phyloP scores from a whole-genome alignment of 2,113 vertebrate species.

The Dromas ardeola region DNA sequence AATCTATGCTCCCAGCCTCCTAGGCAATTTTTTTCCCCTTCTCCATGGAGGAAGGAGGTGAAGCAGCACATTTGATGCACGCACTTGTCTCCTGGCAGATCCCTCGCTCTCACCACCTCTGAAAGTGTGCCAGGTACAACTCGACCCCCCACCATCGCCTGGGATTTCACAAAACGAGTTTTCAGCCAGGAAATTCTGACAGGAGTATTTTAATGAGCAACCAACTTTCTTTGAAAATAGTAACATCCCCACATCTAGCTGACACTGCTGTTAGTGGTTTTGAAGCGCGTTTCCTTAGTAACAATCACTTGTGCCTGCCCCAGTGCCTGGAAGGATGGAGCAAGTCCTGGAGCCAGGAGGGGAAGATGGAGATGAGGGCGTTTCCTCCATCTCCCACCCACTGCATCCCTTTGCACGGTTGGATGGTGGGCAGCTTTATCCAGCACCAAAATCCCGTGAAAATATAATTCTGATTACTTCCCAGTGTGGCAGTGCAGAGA shows the following conservation, averaged over 20 bases:
- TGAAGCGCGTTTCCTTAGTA: background rate
- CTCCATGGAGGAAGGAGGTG: background rate
- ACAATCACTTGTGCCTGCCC: background rate
- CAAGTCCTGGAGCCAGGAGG: background rate
- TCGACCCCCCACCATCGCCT: background rate
- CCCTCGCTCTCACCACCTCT: background rate
- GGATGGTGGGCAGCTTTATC: background rate
- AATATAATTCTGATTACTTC: background rate
- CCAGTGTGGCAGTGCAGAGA: background rate
- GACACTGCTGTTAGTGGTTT: background rate
- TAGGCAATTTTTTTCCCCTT: background rate
- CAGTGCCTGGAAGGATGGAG: background rate
- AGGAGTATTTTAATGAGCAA: conserved; percentile 1
- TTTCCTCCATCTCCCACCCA: background rate
- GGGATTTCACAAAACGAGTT: background rate
- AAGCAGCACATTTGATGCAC: background rate
- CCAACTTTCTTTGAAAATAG: conserved; percentile 2
- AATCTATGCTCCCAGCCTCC: background rate
- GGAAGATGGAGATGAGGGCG: background rate
- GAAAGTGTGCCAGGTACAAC: background rate
- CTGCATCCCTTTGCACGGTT: background rate
- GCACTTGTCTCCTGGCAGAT: background rate
- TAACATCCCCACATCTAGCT: background rate
- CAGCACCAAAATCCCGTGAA: background rate
- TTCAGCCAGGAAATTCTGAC: conserved; percentile 35